phyloP scores from a whole-genome alignment of 2,888 invertebrate species.

The Yponomeuta cagnagella region DNA sequence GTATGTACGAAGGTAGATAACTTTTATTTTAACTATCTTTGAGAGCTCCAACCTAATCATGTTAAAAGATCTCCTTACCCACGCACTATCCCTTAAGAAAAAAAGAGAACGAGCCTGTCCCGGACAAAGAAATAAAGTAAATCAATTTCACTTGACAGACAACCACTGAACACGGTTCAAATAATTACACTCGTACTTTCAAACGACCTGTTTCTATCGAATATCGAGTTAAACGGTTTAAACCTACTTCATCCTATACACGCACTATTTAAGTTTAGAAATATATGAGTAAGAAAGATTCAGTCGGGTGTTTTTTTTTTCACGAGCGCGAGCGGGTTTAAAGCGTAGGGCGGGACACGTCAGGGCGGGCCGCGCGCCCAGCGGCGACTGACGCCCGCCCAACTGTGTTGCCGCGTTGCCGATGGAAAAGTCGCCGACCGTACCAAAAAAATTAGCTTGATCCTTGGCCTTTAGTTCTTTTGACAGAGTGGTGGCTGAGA shows the following conservation, averaged over 20 bases:
- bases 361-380: neutral
- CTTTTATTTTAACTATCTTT: too few relatives aligned
- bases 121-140: neutral
- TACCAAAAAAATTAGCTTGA: too few relatives aligned
- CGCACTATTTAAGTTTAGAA: neutral
- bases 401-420: neutral
- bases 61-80: neutral
- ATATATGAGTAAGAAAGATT: neutral
- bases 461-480: too few relatives aligned
- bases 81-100: neutral
- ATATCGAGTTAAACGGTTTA: neutral
- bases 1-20: too few relatives aligned
- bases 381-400: neutral
- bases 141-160: slow-evolving; percentile 1
- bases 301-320: neutral
- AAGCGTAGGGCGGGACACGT: neutral
- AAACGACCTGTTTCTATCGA: neutral
- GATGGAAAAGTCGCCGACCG: too few relatives aligned
- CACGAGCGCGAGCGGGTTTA: neutral
- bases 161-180: neutral
- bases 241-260: neutral
- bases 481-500: too few relatives aligned
- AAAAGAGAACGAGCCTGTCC: neutral
- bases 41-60: neutral
- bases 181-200: neutral